Evolutionary conservation across 1,140 invertebrate species (phyloP).

Genomic region (Littorina saxatilis): DNA sequence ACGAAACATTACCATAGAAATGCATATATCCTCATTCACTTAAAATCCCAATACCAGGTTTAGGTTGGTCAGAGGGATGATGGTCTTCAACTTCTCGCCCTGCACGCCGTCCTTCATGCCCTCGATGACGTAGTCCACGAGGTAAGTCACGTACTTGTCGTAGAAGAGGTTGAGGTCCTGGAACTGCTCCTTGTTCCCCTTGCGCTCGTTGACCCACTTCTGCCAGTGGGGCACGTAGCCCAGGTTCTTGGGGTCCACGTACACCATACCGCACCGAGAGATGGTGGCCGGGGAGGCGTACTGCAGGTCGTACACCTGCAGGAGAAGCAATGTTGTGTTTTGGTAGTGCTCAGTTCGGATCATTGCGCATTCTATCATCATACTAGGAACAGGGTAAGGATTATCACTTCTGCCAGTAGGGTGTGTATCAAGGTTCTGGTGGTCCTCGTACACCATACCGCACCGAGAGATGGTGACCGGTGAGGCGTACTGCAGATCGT

Average conservation of each 20-base stretch:
- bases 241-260: conserved; percentile 88
- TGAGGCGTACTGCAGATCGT: conserved; percentile 83
- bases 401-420: conserved; percentile 91
- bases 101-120: conserved; percentile 81
- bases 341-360: too few relatives aligned
- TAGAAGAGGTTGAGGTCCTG: conserved; percentile 79
- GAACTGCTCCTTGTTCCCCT: conserved; percentile 41
- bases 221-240: conserved; percentile 89
- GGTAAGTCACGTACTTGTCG: conserved; percentile 83
- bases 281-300: conserved; percentile 76
- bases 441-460: conserved; percentile 79
- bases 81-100: conserved; percentile 83
- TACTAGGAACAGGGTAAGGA: too few relatives aligned
- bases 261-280: conserved; percentile 73
- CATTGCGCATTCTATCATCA: too few relatives aligned
- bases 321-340: too few relatives aligned
- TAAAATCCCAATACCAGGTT: too few relatives aligned
- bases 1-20: too few relatives aligned
- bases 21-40: too few relatives aligned
- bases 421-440: conserved; percentile 89
- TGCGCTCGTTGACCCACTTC: conserved; percentile 78
- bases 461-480: conserved; percentile 73
- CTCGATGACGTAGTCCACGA: conserved; percentile 84
- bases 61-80: conserved; percentile 86
- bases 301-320: conserved; percentile 86